Percentiles rank a stretch among this genome's conserved stretches.
These are phyloP conservation scores for Volucella inanis DNA, from an alignment of 2,888 invertebrate species.

Conservation along the genomic window DNA sequence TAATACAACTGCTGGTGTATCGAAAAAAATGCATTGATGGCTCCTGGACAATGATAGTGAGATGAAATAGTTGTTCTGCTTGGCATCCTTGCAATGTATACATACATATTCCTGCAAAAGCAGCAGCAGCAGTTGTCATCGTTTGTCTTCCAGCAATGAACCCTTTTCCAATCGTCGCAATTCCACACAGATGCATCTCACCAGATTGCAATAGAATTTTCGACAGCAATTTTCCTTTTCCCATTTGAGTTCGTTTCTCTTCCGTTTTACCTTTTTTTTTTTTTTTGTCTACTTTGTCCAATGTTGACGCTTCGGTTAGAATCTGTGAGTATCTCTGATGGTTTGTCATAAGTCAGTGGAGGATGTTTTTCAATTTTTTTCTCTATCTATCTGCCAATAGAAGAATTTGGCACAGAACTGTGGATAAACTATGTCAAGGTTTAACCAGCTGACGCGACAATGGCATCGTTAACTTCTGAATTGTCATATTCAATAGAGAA, in stretches of 20 bases:
- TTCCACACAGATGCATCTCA: conserved; percentile 68
- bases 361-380: neutral
- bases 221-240: conserved; percentile 60
- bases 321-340: conserved; percentile 60
- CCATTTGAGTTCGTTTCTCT: neutral
- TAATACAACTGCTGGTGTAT: conserved; percentile 8
- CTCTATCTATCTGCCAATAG: conserved; percentile 26
- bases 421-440: conserved; percentile 20
- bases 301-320: conserved; percentile 42
- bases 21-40: conserved; percentile 37
- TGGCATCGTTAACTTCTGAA: neutral
- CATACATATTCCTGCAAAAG: conserved; percentile 23
- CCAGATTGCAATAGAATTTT: conserved; percentile 69
- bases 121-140: conserved; percentile 66
- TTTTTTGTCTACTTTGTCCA: neutral
- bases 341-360: conserved; percentile 65
- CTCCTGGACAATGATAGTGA: neutral
- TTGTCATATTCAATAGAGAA: no score
- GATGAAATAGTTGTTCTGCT: neutral
- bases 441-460: conserved; percentile 57
- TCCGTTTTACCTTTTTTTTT: neutral
- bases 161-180: conserved; percentile 42
- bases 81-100: neutral
- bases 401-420: neutral
- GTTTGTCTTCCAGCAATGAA: conserved; percentile 70